Percentiles rank a stretch among this genome's conserved stretches.
Conservation (phyloP, 2,888 invertebrate genomes). For the Harpagoxenus sublaevis region DNA sequence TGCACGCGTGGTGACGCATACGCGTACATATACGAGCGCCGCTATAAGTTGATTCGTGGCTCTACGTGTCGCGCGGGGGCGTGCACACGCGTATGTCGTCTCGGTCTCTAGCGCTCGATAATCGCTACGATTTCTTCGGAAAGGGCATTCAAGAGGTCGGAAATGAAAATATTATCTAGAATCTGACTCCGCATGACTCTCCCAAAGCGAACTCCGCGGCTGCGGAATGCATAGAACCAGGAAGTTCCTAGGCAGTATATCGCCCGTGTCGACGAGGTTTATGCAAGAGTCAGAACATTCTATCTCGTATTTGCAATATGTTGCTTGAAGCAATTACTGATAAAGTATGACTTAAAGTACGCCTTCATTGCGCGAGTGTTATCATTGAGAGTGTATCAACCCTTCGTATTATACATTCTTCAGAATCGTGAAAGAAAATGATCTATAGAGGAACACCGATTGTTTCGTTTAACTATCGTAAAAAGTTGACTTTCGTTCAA, state of each 20-base stretch:
- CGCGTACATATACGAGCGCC: conserved; percentile 14
- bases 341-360: conserved; percentile 41
- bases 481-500: not conserved
- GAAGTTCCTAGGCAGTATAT: conserved; percentile 62
- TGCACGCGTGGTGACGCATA: conserved; percentile 14
- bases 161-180: conserved; percentile 50
- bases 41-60: conserved; percentile 36
- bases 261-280: conserved; percentile 59
- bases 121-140: conserved; percentile 33
- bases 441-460: not conserved
- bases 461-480: not conserved
- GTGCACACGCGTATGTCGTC: conserved; percentile 7
- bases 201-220: conserved; percentile 27
- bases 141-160: conserved; percentile 13
- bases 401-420: not conserved
- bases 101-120: conserved; percentile 19
- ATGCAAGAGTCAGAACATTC: conserved; percentile 54
- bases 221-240: conserved; percentile 54
- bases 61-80: conserved; percentile 48
- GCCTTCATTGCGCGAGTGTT: not conserved
- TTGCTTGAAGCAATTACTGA: conserved; percentile 45
- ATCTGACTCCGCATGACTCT: conserved; percentile 29
- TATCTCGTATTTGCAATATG: conserved; percentile 22
- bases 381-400: not conserved
- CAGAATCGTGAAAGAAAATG: not conserved